These are phyloP conservation scores for Aplocera efformata DNA, from an alignment of 2,888 invertebrate genomes.

Conservation along the genomic window DNA sequence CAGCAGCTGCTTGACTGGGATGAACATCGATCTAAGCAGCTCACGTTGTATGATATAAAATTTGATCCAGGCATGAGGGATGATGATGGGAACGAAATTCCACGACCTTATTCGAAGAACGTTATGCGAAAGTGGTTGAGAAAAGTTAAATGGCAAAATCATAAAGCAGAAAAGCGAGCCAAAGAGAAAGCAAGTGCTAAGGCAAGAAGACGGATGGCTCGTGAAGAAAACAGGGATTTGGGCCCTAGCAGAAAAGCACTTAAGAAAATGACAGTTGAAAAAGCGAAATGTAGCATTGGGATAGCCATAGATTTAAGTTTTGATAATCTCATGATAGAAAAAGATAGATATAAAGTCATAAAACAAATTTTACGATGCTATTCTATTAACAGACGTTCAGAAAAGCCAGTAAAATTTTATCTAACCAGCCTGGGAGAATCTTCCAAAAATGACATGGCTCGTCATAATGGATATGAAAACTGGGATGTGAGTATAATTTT, in stretches of 20 bases:
- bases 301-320: conserved; percentile 95
- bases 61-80: conserved; percentile 72
- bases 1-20: conserved; percentile 22
- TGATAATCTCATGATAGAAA: conserved; percentile 93
- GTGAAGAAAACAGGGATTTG: conserved; percentile 84
- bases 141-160: conserved; percentile 86
- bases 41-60: conserved; percentile 62
- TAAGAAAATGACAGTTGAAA: conserved; percentile 85
- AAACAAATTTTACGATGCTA: conserved; percentile 96
- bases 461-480: conserved; percentile 92
- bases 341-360: conserved; percentile 92
- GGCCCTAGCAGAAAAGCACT: conserved; percentile 91
- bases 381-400: conserved; percentile 91
- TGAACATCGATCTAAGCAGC: conserved; percentile 46
- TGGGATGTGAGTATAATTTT: conserved; percentile 94
- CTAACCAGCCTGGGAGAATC: conserved; percentile 89
- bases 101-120: conserved; percentile 79
- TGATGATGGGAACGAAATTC: conserved; percentile 63
- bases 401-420: conserved; percentile 89
- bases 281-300: conserved; percentile 84
- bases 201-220: conserved; percentile 84
- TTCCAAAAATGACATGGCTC: conserved; percentile 86
- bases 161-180: conserved; percentile 84
- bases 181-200: conserved; percentile 87
- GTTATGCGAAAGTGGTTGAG: conserved; percentile 85